A percentile compares a stretch with the other conserved stretches of the same genome.
These are phyloP conservation scores for Liolophura sinensis DNA, from an alignment of 1,140 invertebrate genomes.

Conservation along the genomic window DNA sequence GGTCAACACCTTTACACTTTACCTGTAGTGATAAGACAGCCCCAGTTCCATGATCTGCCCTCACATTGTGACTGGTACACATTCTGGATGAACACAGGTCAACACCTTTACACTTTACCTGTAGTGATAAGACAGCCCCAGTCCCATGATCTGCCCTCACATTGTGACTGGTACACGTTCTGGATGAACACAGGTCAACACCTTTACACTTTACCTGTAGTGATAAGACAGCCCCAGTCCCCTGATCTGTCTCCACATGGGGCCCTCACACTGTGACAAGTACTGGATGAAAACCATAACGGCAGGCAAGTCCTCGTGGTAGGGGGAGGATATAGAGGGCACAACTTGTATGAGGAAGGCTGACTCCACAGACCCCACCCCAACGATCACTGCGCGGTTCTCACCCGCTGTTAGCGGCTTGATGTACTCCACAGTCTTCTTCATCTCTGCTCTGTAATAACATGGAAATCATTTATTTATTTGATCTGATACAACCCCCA, in stretches of 20 bases:
- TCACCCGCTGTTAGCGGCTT: conserved; percentile 16
- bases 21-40: conserved; percentile 68
- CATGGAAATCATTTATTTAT: neutral
- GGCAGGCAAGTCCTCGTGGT: conserved; percentile 71
- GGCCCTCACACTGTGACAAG: conserved; percentile 85
- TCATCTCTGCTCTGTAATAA: conserved; percentile 22
- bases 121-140: conserved; percentile 81
- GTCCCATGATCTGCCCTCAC: conserved; percentile 82
- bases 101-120: too few species aligned
- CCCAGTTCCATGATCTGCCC: conserved; percentile 84
- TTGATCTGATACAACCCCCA: too few species aligned
- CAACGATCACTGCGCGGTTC: conserved; percentile 67
- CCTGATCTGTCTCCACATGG: conserved; percentile 83
- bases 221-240: conserved; percentile 84
- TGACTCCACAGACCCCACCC: conserved; percentile 83
- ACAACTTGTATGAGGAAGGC: conserved; percentile 73
- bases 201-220: conserved; percentile 65
- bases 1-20: too few species aligned
- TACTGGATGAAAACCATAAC: conserved; percentile 82
- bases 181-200: too few species aligned
- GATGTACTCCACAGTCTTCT: conserved; percentile 26
- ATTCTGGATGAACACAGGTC: too few species aligned
- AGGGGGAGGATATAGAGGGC: conserved; percentile 68
- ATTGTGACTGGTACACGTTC: conserved; percentile 85
- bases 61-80: conserved; percentile 87